These are phyloP conservation scores for Leptogaster cylindrica DNA, from an alignment of 2,888 invertebrate species.

Conservation along the genomic window DNA sequence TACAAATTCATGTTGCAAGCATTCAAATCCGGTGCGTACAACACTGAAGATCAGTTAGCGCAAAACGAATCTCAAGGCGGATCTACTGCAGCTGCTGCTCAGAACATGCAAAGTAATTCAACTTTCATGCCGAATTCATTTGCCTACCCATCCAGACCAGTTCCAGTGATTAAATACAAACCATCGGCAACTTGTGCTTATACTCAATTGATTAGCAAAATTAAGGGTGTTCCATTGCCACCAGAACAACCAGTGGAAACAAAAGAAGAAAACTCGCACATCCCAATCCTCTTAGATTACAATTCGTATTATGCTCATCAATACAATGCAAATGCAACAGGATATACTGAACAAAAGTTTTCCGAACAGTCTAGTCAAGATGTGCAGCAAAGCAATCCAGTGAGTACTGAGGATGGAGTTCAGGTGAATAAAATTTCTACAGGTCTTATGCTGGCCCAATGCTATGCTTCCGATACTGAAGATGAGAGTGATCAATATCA, in stretches of 20 bases:
- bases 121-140: conserved; percentile 22
- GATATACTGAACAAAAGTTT: no score
- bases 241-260: conserved; percentile 42
- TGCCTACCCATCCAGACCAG: conserved; percentile 52
- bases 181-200: conserved; percentile 88
- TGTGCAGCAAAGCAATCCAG: background rate
- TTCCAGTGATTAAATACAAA: conserved; percentile 75
- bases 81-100: conserved; percentile 42
- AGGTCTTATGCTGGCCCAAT: conserved; percentile 65
- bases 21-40: conserved; percentile 72
- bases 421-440: conserved; percentile 58
- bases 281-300: conserved; percentile 28
- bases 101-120: conserved; percentile 28
- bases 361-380: background rate
- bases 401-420: conserved; percentile 47
- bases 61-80: conserved; percentile 34
- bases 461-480: conserved; percentile 66
- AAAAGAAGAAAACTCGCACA: conserved; percentile 15
- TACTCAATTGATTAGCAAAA: conserved; percentile 84
- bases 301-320: conserved; percentile 25
- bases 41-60: conserved; percentile 55
- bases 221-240: conserved; percentile 71
- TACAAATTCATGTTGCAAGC: conserved; percentile 79
- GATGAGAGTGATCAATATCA: conserved; percentile 59
- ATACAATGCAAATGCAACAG: background rate